Evolutionary conservation across 1,140 invertebrate species (phyloP).

Genomic region (Dolichoris vasculosae): DNA sequence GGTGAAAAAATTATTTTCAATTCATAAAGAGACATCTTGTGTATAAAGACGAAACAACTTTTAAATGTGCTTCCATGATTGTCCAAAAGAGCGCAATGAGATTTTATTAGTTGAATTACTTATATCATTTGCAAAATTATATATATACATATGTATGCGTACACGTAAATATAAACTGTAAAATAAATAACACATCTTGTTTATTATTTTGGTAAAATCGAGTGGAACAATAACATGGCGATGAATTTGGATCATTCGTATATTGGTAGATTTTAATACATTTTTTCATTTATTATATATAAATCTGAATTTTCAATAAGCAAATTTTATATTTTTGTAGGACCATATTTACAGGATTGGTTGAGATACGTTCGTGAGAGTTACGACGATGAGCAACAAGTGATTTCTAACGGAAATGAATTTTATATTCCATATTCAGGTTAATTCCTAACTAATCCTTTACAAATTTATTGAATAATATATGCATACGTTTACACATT

Average conservation of each 20-base stretch:
- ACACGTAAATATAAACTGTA: background rate
- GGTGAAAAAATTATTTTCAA: background rate
- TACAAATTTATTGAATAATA: background rate
- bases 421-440: constrained; percentile 63
- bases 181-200: background rate
- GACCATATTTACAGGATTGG: constrained; percentile 62
- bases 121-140: background rate
- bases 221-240: background rate
- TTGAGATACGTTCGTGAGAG: constrained; percentile 58
- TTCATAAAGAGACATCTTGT: background rate
- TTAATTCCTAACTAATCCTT: constrained; percentile 40
- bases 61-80: constrained; percentile 9
- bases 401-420: constrained; percentile 51
- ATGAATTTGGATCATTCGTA: constrained; percentile 58
- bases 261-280: constrained; percentile 56
- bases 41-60: background rate
- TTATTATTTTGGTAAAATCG: background rate
- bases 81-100: background rate
- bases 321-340: constrained; percentile 51
- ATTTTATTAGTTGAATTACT: background rate
- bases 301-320: background rate
- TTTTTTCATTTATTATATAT: background rate
- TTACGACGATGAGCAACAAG: constrained; percentile 54
- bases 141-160: background rate
- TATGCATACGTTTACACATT: background rate